Percentiles rank a stretch among this genome's conserved stretches.
Evolutionary conservation across 2,797 vertebrate genomes (phyloP).

Genomic region (Phalloptychus januarius): DNA sequence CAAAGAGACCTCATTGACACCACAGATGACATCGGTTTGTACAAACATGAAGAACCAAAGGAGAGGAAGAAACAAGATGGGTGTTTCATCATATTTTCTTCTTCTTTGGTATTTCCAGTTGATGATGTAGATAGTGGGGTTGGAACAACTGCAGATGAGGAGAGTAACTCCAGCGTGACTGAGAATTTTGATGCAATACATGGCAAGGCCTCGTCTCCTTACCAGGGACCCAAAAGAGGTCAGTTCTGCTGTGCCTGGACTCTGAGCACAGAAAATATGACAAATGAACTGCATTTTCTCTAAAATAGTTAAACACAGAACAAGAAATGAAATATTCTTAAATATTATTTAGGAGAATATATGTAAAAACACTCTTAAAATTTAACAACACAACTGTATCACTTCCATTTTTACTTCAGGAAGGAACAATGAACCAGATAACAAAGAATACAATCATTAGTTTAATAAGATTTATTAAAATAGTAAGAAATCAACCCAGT

Average conservation of each 20-base stretch:
- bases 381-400: neutral
- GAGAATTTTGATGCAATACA: conserved; percentile 27
- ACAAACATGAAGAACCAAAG: neutral
- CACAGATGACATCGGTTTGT: conserved; percentile 23
- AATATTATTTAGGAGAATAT: neutral
- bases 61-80: neutral
- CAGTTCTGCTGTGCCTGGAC: neutral
- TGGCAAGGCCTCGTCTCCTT: conserved; percentile 33
- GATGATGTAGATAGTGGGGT: neutral
- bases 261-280: neutral
- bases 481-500: neutral
- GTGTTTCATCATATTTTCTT: neutral
- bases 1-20: conserved; percentile 10
- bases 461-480: neutral
- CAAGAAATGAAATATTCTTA: neutral
- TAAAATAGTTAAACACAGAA: neutral
- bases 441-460: neutral
- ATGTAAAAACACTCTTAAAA: neutral
- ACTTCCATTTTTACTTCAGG: neutral
- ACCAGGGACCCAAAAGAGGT: conserved; percentile 33
- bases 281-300: neutral
- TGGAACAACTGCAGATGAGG: conserved; percentile 9
- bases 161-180: conserved; percentile 6
- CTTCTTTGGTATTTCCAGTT: conserved; percentile 13
- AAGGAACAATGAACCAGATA: neutral